These are phyloP conservation scores for Phalacrocorax aristotelis DNA, from an alignment of 2,113 vertebrate species.

Conservation along the genomic window DNA sequence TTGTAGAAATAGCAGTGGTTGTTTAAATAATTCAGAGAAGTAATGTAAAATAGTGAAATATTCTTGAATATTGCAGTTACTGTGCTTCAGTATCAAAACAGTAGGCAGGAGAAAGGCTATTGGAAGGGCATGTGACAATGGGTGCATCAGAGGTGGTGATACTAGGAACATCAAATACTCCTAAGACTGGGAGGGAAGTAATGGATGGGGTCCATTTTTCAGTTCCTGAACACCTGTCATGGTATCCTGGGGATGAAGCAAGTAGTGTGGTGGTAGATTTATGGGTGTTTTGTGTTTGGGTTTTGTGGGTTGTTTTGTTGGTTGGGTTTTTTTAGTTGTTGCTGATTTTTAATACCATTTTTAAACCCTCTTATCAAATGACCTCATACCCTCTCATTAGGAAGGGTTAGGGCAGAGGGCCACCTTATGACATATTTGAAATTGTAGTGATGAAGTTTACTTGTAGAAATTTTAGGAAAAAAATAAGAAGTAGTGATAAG, in stretches of 20 bases:
- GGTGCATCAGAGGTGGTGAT: not conserved
- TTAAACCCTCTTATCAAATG: not conserved
- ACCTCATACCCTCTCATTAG: not conserved
- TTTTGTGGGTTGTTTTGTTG: not conserved
- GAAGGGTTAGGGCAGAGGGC: not conserved
- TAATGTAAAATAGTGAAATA: not conserved
- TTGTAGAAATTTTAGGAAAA: not conserved
- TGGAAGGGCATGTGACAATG: not conserved
- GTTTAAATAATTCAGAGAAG: not conserved
- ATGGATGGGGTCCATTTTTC: not conserved
- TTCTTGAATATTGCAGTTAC: not conserved
- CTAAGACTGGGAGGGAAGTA: not conserved
- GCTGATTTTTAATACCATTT: not conserved
- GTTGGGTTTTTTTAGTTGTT: not conserved
- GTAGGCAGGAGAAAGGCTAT: not conserved
- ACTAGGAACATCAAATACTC: not conserved
- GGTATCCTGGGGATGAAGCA: not conserved
- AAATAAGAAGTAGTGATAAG: not conserved
- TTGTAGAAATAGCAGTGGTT: not conserved
- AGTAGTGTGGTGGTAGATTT: not conserved
- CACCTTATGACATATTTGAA: not conserved
- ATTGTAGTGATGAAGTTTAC: not conserved
- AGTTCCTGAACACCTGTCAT: not conserved
- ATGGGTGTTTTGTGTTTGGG: not conserved
- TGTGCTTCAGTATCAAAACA: not conserved